Conservation (phyloP, 2,113 vertebrate genomes). For the Lethenteron camtschaticum region DNA sequence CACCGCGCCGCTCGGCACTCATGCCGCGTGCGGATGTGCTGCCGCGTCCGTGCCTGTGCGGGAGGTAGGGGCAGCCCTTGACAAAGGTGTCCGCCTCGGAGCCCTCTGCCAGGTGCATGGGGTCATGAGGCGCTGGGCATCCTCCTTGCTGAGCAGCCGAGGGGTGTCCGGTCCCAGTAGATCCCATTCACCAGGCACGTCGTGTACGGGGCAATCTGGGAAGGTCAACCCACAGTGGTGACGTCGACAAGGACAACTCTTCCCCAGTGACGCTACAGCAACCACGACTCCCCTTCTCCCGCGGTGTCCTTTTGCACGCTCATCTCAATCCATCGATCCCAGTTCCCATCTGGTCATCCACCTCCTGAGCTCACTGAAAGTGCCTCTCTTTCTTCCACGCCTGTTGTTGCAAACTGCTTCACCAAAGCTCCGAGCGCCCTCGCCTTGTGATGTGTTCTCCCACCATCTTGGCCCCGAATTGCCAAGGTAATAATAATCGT, state of each 20-base stretch:
- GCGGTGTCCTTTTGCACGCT: background rate
- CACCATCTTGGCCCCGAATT: too few species aligned
- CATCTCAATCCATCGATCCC: background rate
- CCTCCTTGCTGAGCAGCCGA: conserved; percentile 45
- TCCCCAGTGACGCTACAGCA: too few species aligned
- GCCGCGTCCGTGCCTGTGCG: conserved; percentile 44
- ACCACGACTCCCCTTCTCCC: background rate
- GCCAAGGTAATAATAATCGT: too few species aligned
- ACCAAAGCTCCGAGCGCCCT: too few species aligned
- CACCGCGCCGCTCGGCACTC: too few species aligned
- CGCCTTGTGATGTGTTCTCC: too few species aligned
- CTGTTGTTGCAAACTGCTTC: too few species aligned
- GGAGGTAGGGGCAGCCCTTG: conserved; percentile 47
- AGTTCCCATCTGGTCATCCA: too few species aligned
- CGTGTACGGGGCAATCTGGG: conserved; percentile 72
- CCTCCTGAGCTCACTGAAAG: too few species aligned
- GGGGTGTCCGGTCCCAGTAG: conserved; percentile 80
- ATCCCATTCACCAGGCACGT: conserved; percentile 92
- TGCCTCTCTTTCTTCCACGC: too few species aligned
- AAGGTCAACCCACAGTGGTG: background rate
- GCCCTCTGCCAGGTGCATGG: conserved; percentile 9
- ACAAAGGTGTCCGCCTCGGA: conserved; percentile 4
- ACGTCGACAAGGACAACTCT: background rate
- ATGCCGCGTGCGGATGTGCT: too few species aligned
- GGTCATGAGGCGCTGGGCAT: conserved; percentile 45